Evolutionary conservation across 2,888 invertebrate species (phyloP).

Genomic region (Cataglyphis albicans): DNA sequence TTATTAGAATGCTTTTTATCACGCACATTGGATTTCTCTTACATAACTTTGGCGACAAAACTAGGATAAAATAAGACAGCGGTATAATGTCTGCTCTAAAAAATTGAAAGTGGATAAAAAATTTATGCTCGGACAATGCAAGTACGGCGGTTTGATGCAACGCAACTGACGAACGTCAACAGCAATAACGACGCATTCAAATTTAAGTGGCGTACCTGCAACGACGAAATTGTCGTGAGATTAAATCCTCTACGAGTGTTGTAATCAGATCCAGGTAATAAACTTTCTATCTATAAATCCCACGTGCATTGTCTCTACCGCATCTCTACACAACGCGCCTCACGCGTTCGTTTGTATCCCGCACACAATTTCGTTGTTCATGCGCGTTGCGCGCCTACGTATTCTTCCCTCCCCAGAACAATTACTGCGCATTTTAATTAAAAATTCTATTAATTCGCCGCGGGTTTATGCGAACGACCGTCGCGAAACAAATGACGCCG

Average conservation of each 20-base stretch:
- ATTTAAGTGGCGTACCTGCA: conserved; percentile 67
- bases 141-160: conserved; percentile 15
- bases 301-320: conserved; percentile 12
- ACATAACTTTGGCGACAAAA: not conserved
- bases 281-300: conserved; percentile 72
- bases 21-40: not conserved
- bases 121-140: conserved; percentile 6
- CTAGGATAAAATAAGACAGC: not conserved
- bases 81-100: not conserved
- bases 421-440: conserved; percentile 82
- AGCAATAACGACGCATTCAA: conserved; percentile 68
- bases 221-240: conserved; percentile 69
- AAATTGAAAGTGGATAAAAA: conserved; percentile 40
- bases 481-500: conserved; percentile 60
- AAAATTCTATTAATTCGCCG: conserved; percentile 83
- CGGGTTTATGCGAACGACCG: conserved; percentile 56
- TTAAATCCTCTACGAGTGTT: conserved; percentile 73
- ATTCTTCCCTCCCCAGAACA: conserved; percentile 69
- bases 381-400: conserved; percentile 48
- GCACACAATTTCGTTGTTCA: conserved; percentile 61
- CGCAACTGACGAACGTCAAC: conserved; percentile 51
- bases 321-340: conserved; percentile 8
- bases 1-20: not conserved
- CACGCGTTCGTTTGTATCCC: conserved; percentile 9
- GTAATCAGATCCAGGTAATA: conserved; percentile 77